A percentile compares a stretch with the other conserved stretches of the same genome.
Conservation (phyloP, 2,888 invertebrate genomes). For the Notodonta ziczac region DNA sequence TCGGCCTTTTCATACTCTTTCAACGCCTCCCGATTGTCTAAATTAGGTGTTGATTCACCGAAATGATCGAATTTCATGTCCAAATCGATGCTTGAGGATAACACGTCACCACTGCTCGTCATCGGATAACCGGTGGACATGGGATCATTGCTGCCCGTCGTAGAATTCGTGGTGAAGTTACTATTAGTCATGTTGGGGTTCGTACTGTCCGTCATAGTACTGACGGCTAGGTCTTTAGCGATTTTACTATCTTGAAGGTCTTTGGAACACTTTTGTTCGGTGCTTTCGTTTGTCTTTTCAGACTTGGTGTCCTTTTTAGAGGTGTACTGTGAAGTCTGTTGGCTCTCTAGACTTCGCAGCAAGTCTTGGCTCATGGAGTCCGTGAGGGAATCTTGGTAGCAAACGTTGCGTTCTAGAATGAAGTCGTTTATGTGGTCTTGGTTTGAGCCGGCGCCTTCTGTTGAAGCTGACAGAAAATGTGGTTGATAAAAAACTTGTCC, state of each 20-base stretch:
- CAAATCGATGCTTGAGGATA: conserved; percentile 75
- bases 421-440: conserved; percentile 78
- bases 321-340: conserved; percentile 50
- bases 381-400: conserved; percentile 79
- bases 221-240: conserved; percentile 67
- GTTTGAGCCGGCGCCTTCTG: conserved; percentile 72
- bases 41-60: conserved; percentile 76
- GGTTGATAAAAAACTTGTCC: not conserved
- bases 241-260: conserved; percentile 70
- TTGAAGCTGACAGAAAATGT: conserved; percentile 55
- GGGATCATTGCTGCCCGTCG: conserved; percentile 73
- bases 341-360: conserved; percentile 70
- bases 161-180: conserved; percentile 75
- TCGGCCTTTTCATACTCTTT: conserved; percentile 56
- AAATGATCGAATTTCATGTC: conserved; percentile 88
- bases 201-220: conserved; percentile 72
- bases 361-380: conserved; percentile 77
- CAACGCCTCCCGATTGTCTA: conserved; percentile 53
- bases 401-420: conserved; percentile 77
- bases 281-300: conserved; percentile 67
- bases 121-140: conserved; percentile 72
- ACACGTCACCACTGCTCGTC: conserved; percentile 70
- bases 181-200: conserved; percentile 75
- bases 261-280: conserved; percentile 71
- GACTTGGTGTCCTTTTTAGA: conserved; percentile 69